Conservation (phyloP, 2,113 vertebrate species). For the Ovibos moschatus region DNA sequence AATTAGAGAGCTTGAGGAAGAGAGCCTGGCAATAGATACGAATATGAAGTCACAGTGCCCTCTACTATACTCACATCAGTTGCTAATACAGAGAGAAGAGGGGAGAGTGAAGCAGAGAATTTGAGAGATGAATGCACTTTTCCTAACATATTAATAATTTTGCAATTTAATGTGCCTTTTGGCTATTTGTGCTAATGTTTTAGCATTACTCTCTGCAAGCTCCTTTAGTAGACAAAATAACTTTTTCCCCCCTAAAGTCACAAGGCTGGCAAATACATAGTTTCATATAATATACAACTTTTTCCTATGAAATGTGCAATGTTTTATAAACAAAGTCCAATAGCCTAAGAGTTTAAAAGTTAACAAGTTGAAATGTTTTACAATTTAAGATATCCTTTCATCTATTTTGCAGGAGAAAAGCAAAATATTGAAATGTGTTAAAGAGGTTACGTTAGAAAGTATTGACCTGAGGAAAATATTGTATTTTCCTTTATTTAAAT, state of each 20-base stretch:
- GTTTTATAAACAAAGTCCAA: neutral
- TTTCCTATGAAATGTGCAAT: neutral
- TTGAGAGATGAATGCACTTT: neutral
- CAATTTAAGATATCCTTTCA: neutral
- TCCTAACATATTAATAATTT: neutral
- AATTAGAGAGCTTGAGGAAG: rapidly evolving
- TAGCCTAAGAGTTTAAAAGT: neutral
- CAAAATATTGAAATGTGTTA: slow-evolving; percentile 18
- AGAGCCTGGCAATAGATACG: rapidly evolving
- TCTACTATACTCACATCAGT: rapidly evolving
- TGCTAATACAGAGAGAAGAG: neutral
- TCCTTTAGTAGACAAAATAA: neutral
- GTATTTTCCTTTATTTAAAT: neutral
- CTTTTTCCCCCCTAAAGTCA: neutral
- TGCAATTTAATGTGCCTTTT: neutral
- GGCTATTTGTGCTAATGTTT: neutral
- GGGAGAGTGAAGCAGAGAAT: too few relatives aligned
- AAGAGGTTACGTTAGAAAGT: neutral
- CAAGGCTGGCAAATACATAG: neutral
- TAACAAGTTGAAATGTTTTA: slow-evolving; percentile 29
- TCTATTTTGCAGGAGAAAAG: neutral
- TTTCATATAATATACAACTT: neutral
- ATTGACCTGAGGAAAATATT: neutral
- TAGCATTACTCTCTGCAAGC: neutral
- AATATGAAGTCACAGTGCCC: rapidly evolving